Evolutionary conservation across 1,140 invertebrate genomes (phyloP).

Genomic region (Drosophila tropicalis): DNA sequence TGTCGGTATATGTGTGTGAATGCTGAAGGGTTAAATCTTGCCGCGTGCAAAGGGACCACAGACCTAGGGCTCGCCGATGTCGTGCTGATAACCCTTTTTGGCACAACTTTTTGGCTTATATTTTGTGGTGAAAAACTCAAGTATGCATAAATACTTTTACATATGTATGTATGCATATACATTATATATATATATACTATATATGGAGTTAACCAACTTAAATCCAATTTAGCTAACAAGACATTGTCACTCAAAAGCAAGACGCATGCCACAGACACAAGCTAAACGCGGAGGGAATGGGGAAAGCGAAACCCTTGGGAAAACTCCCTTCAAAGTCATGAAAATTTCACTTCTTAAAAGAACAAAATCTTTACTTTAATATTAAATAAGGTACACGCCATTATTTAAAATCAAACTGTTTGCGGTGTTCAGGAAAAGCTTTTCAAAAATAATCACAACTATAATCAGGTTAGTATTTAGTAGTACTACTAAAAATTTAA

Average conservation of each 20-base stretch:
- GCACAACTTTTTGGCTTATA: constrained; percentile 44
- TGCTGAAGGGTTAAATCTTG: constrained; percentile 39
- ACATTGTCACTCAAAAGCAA: constrained; percentile 56
- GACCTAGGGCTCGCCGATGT: constrained; percentile 38
- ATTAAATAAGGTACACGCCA: not conserved
- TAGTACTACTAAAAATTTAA: too few species aligned
- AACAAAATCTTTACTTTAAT: not conserved
- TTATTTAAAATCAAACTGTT: not conserved
- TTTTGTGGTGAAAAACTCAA: constrained; percentile 32
- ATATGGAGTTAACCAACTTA: constrained; percentile 51
- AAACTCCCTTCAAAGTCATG: constrained; percentile 31
- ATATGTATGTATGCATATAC: constrained; percentile 24
- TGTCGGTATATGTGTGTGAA: not conserved
- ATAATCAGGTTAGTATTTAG: too few species aligned
- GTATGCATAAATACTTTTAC: constrained; percentile 34
- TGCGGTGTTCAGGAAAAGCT: too few species aligned
- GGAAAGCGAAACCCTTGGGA: constrained; percentile 26
- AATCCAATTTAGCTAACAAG: constrained; percentile 74
- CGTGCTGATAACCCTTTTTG: constrained; percentile 68
- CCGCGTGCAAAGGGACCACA: constrained; percentile 4
- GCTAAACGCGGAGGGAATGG: not conserved
- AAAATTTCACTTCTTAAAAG: not conserved
- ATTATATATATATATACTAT: constrained; percentile 23
- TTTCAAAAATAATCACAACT: too few species aligned
- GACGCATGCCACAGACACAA: constrained; percentile 32